Evolutionary conservation across 2,888 invertebrate species (phyloP).

Genomic region (Andrena camellia): DNA sequence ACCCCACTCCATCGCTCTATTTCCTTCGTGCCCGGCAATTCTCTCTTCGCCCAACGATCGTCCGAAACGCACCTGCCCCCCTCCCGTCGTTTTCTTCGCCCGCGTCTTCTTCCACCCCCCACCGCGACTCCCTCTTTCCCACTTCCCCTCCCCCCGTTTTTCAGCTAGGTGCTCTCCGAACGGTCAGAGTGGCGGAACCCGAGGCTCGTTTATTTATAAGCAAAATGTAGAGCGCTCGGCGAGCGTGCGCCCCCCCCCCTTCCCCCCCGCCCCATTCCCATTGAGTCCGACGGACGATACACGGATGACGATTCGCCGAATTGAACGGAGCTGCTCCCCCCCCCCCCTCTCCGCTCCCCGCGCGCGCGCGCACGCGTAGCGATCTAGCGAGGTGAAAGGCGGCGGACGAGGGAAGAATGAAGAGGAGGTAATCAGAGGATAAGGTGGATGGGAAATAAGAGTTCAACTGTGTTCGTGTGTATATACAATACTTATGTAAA

Average conservation of each 20-base stretch:
- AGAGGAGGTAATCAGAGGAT: background rate
- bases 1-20: slow-evolving; percentile 31
- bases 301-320: slow-evolving; percentile 63
- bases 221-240: slow-evolving; percentile 74
- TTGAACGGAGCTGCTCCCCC: slow-evolving; percentile 40
- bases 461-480: slow-evolving; percentile 56
- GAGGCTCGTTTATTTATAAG: slow-evolving; percentile 79
- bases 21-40: slow-evolving; percentile 21
- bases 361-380: background rate
- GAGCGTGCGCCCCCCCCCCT: background rate
- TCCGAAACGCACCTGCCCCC: slow-evolving; percentile 1
- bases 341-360: background rate
- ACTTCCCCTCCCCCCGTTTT: slow-evolving; percentile 10
- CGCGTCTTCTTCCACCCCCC: slow-evolving; percentile 3
- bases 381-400: background rate
- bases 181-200: slow-evolving; percentile 40
- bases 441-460: background rate
- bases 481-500: slow-evolving; percentile 60
- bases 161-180: slow-evolving; percentile 9
- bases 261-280: slow-evolving; percentile 19
- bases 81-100: background rate
- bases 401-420: slow-evolving; percentile 20
- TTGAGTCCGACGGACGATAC: slow-evolving; percentile 50
- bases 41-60: background rate
- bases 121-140: background rate